Evolutionary conservation across 2,797 vertebrate species (phyloP).

Genomic region (Poecilia picta): DNA sequence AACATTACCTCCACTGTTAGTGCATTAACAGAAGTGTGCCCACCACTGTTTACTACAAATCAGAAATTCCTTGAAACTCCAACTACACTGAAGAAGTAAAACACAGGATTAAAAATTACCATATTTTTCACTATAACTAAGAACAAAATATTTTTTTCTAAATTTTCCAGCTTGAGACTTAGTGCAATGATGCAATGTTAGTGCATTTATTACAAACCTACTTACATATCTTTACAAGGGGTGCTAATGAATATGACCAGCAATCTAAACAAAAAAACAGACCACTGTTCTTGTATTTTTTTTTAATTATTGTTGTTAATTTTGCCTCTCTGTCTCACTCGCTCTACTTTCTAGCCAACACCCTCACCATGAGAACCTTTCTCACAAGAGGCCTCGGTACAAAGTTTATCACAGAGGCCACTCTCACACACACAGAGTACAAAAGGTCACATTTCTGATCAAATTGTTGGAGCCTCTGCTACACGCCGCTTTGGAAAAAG

Average conservation of each 20-base stretch:
- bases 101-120: neutral
- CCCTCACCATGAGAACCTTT: neutral
- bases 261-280: neutral
- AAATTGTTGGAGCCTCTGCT: constrained; percentile 26
- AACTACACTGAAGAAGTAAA: neutral
- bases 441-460: constrained; percentile 36
- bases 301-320: neutral
- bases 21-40: too few relatives aligned
- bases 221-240: neutral
- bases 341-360: neutral
- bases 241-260: neutral
- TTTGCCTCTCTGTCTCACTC: constrained; percentile 1
- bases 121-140: neutral
- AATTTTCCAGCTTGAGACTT: neutral
- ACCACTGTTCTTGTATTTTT: neutral
- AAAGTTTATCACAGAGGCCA: constrained; percentile 23
- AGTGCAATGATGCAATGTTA: neutral
- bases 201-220: neutral
- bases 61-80: neutral
- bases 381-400: neutral
- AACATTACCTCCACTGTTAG: too few relatives aligned
- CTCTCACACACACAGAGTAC: neutral
- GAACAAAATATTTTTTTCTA: neutral
- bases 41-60: neutral
- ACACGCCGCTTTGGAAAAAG: constrained; percentile 13